Evolutionary conservation across 2,888 invertebrate species (phyloP).

Genomic region (Drosophila mimetica): DNA sequence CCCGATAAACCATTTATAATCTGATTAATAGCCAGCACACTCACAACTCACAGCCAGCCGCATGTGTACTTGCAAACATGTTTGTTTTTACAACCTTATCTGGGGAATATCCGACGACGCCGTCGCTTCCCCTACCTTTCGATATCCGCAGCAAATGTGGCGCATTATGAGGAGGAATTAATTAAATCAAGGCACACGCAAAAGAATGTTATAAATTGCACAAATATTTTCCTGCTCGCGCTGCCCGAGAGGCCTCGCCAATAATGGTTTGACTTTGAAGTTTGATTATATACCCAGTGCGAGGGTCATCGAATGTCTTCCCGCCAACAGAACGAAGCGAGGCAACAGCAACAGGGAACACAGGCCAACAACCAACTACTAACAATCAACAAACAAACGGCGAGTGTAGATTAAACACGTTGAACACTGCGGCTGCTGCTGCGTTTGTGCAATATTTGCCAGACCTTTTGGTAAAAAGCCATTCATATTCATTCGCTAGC

Average conservation of each 20-base stretch:
- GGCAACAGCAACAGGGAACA: no score
- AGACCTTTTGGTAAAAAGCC: conserved; percentile 54
- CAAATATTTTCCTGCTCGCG: conserved; percentile 35
- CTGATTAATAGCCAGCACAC: conserved; percentile 31
- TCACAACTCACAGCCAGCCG: conserved; percentile 1
- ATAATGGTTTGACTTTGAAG: conserved; percentile 70
- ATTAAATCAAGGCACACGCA: conserved; percentile 33
- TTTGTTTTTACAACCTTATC: conserved; percentile 42
- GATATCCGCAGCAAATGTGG: neutral
- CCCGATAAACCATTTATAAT: conserved; percentile 34
- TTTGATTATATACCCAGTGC: conserved; percentile 69
- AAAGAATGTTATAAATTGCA: conserved; percentile 43
- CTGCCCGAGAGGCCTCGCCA: conserved; percentile 50
- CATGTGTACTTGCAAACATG: conserved; percentile 15
- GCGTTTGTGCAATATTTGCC: conserved; percentile 72
- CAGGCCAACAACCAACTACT: conserved; percentile 6
- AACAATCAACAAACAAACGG: conserved; percentile 10
- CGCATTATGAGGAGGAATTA: conserved; percentile 20
- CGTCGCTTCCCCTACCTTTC: neutral
- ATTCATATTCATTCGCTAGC: neutral
- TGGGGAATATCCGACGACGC: conserved; percentile 40
- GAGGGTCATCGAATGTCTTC: conserved; percentile 62
- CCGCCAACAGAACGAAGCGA: conserved; percentile 23
- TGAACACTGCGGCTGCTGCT: conserved; percentile 3
- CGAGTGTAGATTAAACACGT: conserved; percentile 68